Conservation (phyloP, 2,888 invertebrate species). For the Drosophila nr. medialis region DNA sequence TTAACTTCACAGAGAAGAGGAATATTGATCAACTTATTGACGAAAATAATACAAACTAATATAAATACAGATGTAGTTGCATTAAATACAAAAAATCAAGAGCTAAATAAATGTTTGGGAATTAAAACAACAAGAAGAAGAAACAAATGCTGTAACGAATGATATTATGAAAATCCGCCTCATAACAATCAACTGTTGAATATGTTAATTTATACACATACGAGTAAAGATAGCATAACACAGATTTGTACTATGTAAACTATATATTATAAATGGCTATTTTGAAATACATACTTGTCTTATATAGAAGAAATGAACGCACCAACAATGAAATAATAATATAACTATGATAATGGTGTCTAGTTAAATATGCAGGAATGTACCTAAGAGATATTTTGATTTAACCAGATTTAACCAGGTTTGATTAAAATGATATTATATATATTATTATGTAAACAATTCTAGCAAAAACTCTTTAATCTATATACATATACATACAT, state of each 20-base stretch:
- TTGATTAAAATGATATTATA: constrained; percentile 44
- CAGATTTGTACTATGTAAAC: constrained; percentile 40
- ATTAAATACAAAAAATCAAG: constrained; percentile 33
- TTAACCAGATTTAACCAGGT: constrained; percentile 26
- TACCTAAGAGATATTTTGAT: constrained; percentile 64
- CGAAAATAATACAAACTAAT: constrained; percentile 5
- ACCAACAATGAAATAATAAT: constrained; percentile 48
- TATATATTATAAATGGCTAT: constrained; percentile 45
- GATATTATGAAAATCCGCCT: constrained; percentile 82
- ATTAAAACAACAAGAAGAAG: constrained; percentile 1
- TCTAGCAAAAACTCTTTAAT: constrained; percentile 44
- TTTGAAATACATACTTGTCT: constrained; percentile 50
- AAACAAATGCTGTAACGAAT: constrained; percentile 72
- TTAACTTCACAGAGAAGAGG: constrained; percentile 6
- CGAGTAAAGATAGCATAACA: constrained; percentile 43
- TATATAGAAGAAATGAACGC: constrained; percentile 41
- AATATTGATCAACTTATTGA: constrained; percentile 11
- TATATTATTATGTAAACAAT: constrained; percentile 38
- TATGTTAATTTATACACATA: constrained; percentile 64
- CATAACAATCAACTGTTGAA: constrained; percentile 79
- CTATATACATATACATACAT: constrained; percentile 39
- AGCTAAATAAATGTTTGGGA: constrained; percentile 19
- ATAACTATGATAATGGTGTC: constrained; percentile 30
- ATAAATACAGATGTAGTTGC: constrained; percentile 47
- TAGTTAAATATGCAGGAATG: constrained; percentile 49